phyloP scores from a whole-genome alignment of 1,140 invertebrate genomes.

The Bicyclus anynana region DNA sequence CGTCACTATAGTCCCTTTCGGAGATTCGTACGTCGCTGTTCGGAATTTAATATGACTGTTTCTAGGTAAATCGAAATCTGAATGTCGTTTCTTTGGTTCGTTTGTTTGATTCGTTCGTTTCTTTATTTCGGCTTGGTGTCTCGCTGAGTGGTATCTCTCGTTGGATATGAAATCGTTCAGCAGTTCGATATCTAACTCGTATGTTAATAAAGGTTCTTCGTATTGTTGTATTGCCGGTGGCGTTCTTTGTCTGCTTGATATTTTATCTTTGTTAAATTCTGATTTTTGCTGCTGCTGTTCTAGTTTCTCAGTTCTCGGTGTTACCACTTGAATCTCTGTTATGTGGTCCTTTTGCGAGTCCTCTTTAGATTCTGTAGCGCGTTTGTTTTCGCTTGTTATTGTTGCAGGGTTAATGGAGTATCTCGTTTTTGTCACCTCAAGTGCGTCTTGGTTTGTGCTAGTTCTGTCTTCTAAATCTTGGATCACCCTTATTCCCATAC shows the following conservation, averaged over 20 bases:
- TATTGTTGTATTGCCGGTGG: slow-evolving; percentile 33
- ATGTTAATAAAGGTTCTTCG: slow-evolving; percentile 57
- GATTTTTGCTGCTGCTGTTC: slow-evolving; percentile 48
- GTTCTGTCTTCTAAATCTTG: slow-evolving; percentile 64
- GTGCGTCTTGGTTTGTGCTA: slow-evolving; percentile 43
- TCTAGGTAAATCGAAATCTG: slow-evolving; percentile 71
- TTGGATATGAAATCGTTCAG: slow-evolving; percentile 71
- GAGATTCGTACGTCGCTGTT: slow-evolving; percentile 78
- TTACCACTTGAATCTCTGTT: slow-evolving; percentile 72
- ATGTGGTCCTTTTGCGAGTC: slow-evolving; percentile 54
- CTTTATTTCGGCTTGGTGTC: slow-evolving; percentile 54
- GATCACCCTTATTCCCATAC: slow-evolving; percentile 60
- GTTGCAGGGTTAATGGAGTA: slow-evolving; percentile 53
- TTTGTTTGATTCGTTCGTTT: slow-evolving; percentile 58
- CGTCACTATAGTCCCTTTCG: slow-evolving; percentile 65
- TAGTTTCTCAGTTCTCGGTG: slow-evolving; percentile 56
- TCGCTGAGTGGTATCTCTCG: slow-evolving; percentile 65
- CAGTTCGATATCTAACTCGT: slow-evolving; percentile 66
- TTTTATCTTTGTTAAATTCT: slow-evolving; percentile 50
- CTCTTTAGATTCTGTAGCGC: slow-evolving; percentile 39
- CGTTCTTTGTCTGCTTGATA: slow-evolving; percentile 56
- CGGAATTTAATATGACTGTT: slow-evolving; percentile 79
- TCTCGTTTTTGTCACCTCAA: slow-evolving; percentile 64
- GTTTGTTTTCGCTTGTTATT: slow-evolving; percentile 41
- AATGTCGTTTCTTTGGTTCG: slow-evolving; percentile 73